Evolutionary conservation across 2,113 vertebrate species (phyloP).

Genomic region (Petrocephalus zakoni): DNA sequence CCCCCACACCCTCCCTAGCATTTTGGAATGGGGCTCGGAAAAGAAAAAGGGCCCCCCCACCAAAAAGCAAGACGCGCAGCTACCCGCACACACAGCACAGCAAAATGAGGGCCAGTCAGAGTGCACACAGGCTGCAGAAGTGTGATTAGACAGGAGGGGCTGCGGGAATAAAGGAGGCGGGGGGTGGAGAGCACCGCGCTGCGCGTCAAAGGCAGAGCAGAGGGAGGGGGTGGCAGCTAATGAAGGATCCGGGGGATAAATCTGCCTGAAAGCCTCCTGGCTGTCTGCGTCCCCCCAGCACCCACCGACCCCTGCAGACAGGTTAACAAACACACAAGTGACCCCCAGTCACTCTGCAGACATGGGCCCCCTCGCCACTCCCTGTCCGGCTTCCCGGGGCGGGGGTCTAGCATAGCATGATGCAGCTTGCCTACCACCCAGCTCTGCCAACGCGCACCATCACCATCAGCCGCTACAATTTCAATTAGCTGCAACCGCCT

Average conservation of each 20-base stretch:
- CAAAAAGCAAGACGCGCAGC: not conserved
- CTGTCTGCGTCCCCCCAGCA: not conserved
- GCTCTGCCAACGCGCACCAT: not conserved
- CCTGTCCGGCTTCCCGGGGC: not conserved
- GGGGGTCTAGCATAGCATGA: not conserved
- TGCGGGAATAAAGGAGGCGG: slow-evolving; percentile 32
- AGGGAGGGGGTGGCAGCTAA: not conserved
- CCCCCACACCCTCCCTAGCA: too few species aligned
- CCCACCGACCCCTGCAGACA: slow-evolving; percentile 6
- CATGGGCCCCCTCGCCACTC: not conserved
- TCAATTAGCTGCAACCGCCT: not conserved
- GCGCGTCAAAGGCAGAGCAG: not conserved
- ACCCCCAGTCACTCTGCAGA: not conserved
- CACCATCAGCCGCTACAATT: too few species aligned
- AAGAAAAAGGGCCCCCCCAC: not conserved
- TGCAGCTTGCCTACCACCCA: not conserved
- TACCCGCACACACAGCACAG: not conserved
- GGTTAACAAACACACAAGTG: not conserved
- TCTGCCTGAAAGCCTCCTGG: not conserved
- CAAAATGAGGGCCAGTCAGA: too few species aligned
- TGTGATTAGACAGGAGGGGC: slow-evolving; percentile 18
- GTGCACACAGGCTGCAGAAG: not conserved
- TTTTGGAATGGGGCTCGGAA: not conserved
- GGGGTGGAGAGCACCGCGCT: not conserved
- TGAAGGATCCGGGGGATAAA: not conserved